These are phyloP conservation scores for Lycopodina hypogea DNA, from an alignment of 37 sponge, comb jelly and placozoan genomes.

Conservation along the genomic window DNA sequence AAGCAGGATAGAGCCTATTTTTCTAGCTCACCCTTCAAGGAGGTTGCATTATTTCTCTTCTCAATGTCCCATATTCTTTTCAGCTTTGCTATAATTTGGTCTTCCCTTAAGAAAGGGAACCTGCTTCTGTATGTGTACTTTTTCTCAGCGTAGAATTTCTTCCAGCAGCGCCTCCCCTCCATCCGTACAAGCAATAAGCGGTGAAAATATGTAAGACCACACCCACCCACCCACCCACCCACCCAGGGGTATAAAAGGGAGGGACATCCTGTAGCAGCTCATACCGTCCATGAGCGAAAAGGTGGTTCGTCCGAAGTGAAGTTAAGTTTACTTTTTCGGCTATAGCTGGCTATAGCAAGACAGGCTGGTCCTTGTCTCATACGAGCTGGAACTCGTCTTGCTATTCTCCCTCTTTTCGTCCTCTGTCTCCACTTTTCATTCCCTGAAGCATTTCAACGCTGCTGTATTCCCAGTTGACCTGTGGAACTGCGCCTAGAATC, in stretches of 20 bases:
- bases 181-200: background rate
- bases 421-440: background rate
- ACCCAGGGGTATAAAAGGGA: no score
- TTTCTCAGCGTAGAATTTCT: conserved; percentile 18
- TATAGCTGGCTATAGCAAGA: conserved; percentile 86
- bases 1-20: no score
- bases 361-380: conserved; percentile 79
- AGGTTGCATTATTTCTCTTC: background rate
- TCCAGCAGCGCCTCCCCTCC: conserved; percentile 15
- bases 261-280: background rate
- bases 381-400: conserved; percentile 84
- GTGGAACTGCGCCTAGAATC: background rate
- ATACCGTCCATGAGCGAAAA: background rate
- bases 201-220: conserved; percentile 1
- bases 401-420: background rate
- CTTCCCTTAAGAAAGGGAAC: conserved; percentile 70
- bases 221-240: conserved; percentile 4
- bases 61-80: conserved; percentile 35
- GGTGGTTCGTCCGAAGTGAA: background rate
- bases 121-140: conserved; percentile 21
- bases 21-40: no score
- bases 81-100: conserved; percentile 53
- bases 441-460: background rate
- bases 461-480: conserved; percentile 26
- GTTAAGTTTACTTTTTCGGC: conserved; percentile 27